Conservation (phyloP, 1,140 invertebrate genomes). For the Ridgeia piscesae region DNA sequence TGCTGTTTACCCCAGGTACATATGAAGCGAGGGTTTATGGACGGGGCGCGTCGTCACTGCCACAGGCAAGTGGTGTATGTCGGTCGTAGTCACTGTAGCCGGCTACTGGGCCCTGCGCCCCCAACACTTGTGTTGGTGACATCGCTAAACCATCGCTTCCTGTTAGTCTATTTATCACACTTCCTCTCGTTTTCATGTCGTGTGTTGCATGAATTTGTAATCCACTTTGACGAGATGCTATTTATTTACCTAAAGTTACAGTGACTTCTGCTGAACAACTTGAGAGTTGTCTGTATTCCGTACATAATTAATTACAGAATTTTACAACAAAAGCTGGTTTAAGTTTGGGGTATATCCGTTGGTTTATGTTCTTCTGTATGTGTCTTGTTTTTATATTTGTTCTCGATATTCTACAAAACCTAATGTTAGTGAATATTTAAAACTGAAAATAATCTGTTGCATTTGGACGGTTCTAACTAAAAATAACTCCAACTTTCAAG, state of each 20-base stretch:
- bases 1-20: not conserved
- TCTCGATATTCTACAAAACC: no score
- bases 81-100: not conserved
- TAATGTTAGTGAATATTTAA: no score
- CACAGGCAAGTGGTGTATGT: not conserved
- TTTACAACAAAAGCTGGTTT: no score
- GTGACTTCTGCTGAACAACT: not conserved
- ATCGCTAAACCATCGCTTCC: not conserved
- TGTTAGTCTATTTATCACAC: not conserved
- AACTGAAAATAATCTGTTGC: no score
- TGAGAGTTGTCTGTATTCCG: not conserved
- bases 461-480: no score
- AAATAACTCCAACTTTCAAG: no score
- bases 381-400: no score
- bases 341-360: no score
- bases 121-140: not conserved
- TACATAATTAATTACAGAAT: no score
- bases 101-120: not conserved
- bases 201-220: conserved; percentile 1
- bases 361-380: no score
- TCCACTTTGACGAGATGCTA: not conserved
- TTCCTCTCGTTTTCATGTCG: not conserved
- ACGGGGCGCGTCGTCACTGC: not conserved
- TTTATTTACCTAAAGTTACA: no score
- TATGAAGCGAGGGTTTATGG: not conserved